These are phyloP conservation scores for Goniozus legneri DNA, from an alignment of 1,140 invertebrate genomes.

Conservation along the genomic window DNA sequence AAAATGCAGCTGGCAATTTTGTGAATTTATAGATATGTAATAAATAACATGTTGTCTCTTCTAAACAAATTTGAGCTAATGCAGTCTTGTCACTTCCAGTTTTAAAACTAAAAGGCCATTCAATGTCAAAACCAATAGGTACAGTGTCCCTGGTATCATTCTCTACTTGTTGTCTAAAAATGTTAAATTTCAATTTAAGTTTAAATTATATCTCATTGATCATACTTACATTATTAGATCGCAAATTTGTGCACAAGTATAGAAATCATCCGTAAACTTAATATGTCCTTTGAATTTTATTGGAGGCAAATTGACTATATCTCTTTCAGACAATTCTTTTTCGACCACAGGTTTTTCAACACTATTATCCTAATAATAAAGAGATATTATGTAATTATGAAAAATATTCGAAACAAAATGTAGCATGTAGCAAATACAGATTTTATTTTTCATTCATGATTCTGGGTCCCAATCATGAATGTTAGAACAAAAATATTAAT, in stretches of 20 bases:
- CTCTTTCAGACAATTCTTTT: conserved; percentile 5
- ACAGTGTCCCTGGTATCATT: conserved; percentile 39
- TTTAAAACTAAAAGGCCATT: conserved; percentile 64
- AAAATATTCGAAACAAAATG: too few relatives aligned
- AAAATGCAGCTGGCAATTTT: conserved; percentile 57
- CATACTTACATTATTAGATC: conserved; percentile 56
- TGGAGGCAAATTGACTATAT: conserved; percentile 28
- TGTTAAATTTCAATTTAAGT: conserved; percentile 5
- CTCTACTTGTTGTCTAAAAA: conserved; percentile 52
- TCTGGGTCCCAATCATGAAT: too few relatives aligned
- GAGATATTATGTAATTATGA: too few relatives aligned
- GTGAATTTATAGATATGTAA: conserved; percentile 57
- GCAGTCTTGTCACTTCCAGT: conserved; percentile 61
- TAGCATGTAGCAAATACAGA: too few relatives aligned
- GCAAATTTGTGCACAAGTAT: conserved; percentile 53
- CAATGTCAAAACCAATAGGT: conserved; percentile 61
- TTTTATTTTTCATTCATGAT: background rate
- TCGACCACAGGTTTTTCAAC: conserved; percentile 1
- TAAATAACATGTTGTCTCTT: conserved; percentile 55
- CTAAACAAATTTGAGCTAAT: conserved; percentile 59
- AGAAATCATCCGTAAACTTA: conserved; percentile 53
- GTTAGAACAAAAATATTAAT: too few relatives aligned
- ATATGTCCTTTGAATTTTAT: conserved; percentile 54
- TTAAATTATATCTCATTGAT: conserved; percentile 8
- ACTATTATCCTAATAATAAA: too few relatives aligned